phyloP scores from a whole-genome alignment of 2,113 vertebrate species.

The Myanophis thanlyinensis region DNA sequence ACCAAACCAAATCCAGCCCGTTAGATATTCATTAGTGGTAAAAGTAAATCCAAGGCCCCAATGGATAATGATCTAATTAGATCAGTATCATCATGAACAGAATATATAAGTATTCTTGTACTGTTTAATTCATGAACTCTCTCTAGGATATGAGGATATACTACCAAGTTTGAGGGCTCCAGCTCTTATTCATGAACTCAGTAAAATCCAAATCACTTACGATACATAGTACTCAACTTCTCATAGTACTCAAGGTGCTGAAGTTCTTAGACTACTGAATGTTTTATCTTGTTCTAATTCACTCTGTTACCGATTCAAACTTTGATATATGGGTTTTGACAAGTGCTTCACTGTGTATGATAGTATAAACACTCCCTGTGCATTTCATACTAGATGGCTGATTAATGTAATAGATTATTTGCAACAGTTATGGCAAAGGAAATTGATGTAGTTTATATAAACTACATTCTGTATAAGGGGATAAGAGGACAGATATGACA shows the following conservation, averaged over 20 bases:
- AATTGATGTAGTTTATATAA: slow-evolving; percentile 55
- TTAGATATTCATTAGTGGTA: slow-evolving; percentile 27
- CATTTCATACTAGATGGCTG: slow-evolving; percentile 73
- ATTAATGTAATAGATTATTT: slow-evolving; percentile 79
- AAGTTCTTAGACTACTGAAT: slow-evolving; percentile 64
- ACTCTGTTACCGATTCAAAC: slow-evolving; percentile 78
- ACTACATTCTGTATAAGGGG: background rate
- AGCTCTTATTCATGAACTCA: slow-evolving; percentile 57
- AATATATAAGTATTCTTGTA: slow-evolving; percentile 19
- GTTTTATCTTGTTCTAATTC: slow-evolving; percentile 78
- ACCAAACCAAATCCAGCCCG: slow-evolving; percentile 46
- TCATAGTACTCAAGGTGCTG: slow-evolving; percentile 36
- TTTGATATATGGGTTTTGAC: slow-evolving; percentile 81
- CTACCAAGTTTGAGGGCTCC: background rate
- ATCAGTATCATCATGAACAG: slow-evolving; percentile 4
- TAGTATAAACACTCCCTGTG: slow-evolving; percentile 78
- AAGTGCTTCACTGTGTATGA: slow-evolving; percentile 77
- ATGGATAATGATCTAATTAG: slow-evolving; percentile 41
- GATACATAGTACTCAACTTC: slow-evolving; percentile 35
- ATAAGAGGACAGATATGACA: slow-evolving; percentile 32
- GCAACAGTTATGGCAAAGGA: slow-evolving; percentile 60
- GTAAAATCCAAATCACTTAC: slow-evolving; percentile 35
- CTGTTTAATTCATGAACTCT: slow-evolving; percentile 20
- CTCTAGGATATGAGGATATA: slow-evolving; percentile 27
- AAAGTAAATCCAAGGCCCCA: slow-evolving; percentile 29